Conservation (phyloP, 2,113 vertebrate genomes). For the Heliornis fulica region DNA sequence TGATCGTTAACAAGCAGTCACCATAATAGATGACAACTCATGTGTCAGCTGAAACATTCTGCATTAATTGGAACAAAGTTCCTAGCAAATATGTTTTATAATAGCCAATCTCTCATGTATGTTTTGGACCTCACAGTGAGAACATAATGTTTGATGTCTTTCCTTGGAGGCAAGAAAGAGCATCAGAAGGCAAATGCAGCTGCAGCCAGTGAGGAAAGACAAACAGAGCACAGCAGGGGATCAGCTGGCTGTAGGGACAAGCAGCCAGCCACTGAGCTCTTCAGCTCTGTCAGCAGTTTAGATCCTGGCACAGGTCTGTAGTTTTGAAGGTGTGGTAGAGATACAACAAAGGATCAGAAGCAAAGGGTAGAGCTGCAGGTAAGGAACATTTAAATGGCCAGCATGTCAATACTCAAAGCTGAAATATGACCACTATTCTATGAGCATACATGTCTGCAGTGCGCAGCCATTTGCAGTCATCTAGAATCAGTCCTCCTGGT, state of each 20-base stretch:
- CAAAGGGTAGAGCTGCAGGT: not conserved
- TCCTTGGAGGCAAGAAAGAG: not conserved
- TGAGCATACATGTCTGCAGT: not conserved
- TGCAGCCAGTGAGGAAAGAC: not conserved
- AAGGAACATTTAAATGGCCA: not conserved
- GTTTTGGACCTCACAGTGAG: not conserved
- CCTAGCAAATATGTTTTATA: conserved; percentile 12
- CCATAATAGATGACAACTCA: not conserved
- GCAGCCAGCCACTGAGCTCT: rapidly evolving
- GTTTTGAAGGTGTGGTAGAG: not conserved
- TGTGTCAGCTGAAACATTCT: not conserved
- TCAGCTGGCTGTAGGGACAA: not conserved
- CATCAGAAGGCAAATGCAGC: not conserved
- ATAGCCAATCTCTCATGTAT: not conserved
- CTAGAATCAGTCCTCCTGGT: not conserved
- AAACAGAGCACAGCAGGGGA: not conserved
- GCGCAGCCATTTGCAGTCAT: not conserved
- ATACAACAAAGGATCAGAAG: not conserved
- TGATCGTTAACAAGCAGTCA: conserved; percentile 24
- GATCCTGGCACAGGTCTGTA: not conserved
- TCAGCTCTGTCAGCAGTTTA: not conserved
- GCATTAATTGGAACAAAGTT: conserved; percentile 20
- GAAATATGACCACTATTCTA: not conserved
- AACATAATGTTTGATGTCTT: not conserved
- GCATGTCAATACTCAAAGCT: not conserved